Conservation (phyloP, 92 coral and sea anemone genomes). For the Parazoanthus darwini region DNA sequence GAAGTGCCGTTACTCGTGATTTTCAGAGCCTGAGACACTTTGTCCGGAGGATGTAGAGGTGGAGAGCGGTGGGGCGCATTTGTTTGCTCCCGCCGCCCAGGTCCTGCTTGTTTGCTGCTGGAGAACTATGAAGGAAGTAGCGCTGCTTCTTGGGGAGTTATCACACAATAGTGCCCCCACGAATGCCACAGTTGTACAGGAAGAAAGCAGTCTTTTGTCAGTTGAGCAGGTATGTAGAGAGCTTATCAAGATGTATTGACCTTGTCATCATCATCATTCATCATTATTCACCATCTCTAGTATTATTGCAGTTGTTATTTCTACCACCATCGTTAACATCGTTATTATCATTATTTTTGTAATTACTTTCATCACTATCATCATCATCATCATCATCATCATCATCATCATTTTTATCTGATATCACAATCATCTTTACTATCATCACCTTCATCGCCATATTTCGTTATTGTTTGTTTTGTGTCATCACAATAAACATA, state of each 20-base stretch:
- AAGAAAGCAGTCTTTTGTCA: slow-evolving; percentile 51
- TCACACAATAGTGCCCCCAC: slow-evolving; percentile 69
- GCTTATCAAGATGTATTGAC: not conserved
- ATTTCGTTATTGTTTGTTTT: too few relatives aligned
- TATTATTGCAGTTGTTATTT: not conserved
- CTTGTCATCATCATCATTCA: not conserved
- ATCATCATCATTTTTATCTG: not conserved
- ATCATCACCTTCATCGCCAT: too few relatives aligned
- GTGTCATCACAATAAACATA: too few relatives aligned
- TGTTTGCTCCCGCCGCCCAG: slow-evolving; percentile 80
- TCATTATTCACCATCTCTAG: not conserved
- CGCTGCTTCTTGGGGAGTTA: slow-evolving; percentile 86
- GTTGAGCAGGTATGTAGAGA: slow-evolving; percentile 55
- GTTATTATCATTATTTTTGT: not conserved
- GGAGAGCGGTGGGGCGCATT: slow-evolving; percentile 30
- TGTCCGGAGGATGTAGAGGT: slow-evolving; percentile 19
- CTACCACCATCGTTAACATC: not conserved
- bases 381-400: not conserved
- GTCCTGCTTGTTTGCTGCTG: slow-evolving; percentile 91
- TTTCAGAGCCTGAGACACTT: slow-evolving; percentile 20
- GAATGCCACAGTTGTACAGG: slow-evolving; percentile 15
- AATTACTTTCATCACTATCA: not conserved
- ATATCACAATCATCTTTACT: too few relatives aligned
- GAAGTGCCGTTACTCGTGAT: not conserved
- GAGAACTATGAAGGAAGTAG: slow-evolving; percentile 99